Evolutionary conservation across 1,140 invertebrate genomes (phyloP), one percentile per base, ranked within the genome.

Genomic region (Papilio machaon): DNA sequence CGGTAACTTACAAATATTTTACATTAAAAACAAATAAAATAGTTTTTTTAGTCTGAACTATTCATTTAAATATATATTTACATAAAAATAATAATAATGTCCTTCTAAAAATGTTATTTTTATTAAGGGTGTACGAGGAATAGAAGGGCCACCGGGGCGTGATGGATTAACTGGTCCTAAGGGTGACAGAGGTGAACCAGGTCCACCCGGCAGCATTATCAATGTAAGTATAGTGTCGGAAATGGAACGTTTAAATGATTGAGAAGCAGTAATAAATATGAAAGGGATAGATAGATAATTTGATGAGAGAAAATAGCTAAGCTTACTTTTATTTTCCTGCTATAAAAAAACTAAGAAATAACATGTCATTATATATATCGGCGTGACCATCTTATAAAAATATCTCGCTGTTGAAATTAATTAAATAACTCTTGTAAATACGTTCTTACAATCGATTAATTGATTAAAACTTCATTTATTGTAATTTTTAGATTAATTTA

Each of bases 41-140:
- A n/a, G 52, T 54, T 54, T 54, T 54, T 17, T 54, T 54, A 54
- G 15, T 5, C 49, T 52, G 15, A 13, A 54, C 52, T 54, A 46
- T 74, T 46, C 2, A n/a, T 74, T 74, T 47, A 38, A 76, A 43
- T 38, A 60, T 30, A 60, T 54, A 7, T n/a, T 54, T 13, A 49
- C 15, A 0, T 17, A 52, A 17, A 6, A 52, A 17, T 52, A 52
- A 23, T n/a, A 1, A 60, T 6, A 60, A 60, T 23, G 19, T 60
- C 2, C 9, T 23, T 2, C n/a, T 60, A 19, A 23, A 64, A 11
- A 11, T 30, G 52, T 82, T 54, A 52, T 49, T 49, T 79, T 83
- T 47, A 82, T 87, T 80, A 83, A 94, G 94, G 92, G 93, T 83
- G 86, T 93, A 95, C 91, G 95, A 78, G 92, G 92, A 5, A 52